A percentile compares a stretch with the other conserved stretches of the same genome.
phyloP scores from a whole-genome alignment of 2,888 invertebrate species.

The Drosophila kambysellisi region DNA sequence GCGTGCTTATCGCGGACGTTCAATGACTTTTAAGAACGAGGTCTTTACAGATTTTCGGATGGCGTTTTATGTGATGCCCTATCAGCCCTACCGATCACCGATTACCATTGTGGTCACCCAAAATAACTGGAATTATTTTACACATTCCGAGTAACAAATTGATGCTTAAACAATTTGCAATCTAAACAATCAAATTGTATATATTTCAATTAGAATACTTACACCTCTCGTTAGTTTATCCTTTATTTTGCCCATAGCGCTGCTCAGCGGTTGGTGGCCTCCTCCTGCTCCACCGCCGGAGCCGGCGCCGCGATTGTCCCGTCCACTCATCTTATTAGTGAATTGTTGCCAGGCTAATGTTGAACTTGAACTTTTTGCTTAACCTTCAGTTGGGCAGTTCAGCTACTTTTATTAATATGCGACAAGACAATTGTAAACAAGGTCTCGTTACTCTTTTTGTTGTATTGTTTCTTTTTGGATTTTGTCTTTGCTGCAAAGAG shows the following conservation, averaged over 20 bases:
- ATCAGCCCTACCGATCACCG: not conserved
- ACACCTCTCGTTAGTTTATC: constrained; percentile 83
- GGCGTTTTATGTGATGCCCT: not conserved
- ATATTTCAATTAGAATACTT: constrained; percentile 50
- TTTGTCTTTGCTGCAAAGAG: constrained; percentile 70
- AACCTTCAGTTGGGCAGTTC: constrained; percentile 22
- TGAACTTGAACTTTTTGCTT: constrained; percentile 62
- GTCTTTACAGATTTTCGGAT: not conserved
- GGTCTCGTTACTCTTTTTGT: constrained; percentile 3
- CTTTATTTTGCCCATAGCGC: constrained; percentile 84
- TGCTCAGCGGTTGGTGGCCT: constrained; percentile 80
- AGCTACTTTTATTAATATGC: constrained; percentile 19
- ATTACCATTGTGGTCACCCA: not conserved
- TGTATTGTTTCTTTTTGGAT: constrained; percentile 5
- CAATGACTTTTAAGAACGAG: not conserved
- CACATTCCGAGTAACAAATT: not conserved
- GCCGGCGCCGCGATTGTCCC: constrained; percentile 83
- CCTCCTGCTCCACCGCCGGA: constrained; percentile 74
- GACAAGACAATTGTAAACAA: constrained; percentile 38
- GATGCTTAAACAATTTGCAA: not conserved
- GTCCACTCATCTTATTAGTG: constrained; percentile 83
- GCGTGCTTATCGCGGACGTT: constrained; percentile 6
- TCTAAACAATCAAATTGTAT: not conserved
- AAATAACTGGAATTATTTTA: not conserved
- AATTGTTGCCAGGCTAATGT: constrained; percentile 1